These are phyloP conservation scores for Hippocampus comes DNA, from an alignment of 2,113 vertebrate genomes.

Conservation along the genomic window DNA sequence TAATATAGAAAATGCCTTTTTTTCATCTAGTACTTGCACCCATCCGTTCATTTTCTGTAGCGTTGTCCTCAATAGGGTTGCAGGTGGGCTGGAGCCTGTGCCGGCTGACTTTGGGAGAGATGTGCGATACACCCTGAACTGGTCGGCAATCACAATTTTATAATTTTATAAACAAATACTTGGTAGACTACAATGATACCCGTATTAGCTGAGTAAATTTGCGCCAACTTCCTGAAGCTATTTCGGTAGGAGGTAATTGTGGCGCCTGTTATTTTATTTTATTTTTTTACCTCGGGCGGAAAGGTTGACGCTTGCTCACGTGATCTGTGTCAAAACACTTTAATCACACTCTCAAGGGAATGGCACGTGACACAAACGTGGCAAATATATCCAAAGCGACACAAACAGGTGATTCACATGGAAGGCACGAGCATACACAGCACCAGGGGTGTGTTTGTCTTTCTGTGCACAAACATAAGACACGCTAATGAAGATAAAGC, in stretches of 20 bases:
- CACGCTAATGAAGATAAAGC: neutral
- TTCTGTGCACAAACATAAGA: neutral
- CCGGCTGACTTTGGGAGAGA: too few species aligned
- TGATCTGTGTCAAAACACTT: constrained; percentile 3
- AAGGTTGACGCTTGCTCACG: neutral
- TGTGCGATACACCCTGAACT: too few species aligned
- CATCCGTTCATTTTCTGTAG: too few species aligned
- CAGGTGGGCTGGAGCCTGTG: too few species aligned
- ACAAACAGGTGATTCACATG: constrained; percentile 29
- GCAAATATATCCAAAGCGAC: constrained; percentile 17
- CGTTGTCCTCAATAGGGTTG: too few species aligned
- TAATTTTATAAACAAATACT: too few species aligned
- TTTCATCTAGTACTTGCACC: too few species aligned
- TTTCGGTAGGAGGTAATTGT: neutral
- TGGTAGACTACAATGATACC: too few species aligned
- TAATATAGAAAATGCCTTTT: neutral
- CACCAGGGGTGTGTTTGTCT: constrained; percentile 5
- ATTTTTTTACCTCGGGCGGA: neutral
- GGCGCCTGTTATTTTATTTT: neutral
- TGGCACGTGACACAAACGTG: neutral
- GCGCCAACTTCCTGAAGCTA: neutral
- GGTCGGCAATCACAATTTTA: too few species aligned
- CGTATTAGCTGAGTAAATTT: neutral
- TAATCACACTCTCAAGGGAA: neutral
- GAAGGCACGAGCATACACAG: constrained; percentile 9